These are phyloP conservation scores for Macrobrachium nipponense DNA, from an alignment of 1,140 invertebrate genomes.

Conservation along the genomic window DNA sequence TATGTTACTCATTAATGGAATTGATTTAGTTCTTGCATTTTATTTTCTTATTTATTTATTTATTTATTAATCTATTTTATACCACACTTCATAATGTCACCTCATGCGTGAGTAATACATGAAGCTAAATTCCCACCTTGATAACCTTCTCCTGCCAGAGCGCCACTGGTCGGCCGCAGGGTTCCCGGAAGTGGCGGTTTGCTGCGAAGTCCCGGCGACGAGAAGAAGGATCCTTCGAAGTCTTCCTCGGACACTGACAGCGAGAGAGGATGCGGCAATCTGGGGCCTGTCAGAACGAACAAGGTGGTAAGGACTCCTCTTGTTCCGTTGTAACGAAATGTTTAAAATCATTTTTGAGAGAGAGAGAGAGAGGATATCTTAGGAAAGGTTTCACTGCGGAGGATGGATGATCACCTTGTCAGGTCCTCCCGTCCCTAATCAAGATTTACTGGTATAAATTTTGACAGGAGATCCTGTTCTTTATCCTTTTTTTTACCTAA, in stretches of 20 bases:
- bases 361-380: background rate
- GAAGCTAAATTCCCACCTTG: background rate
- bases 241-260: constrained; percentile 64
- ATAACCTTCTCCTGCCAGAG: constrained; percentile 7
- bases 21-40: no score
- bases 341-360: no score
- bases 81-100: background rate
- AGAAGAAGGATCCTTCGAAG: constrained; percentile 62
- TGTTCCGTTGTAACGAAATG: background rate
- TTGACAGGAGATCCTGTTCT: no score
- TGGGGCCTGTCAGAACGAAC: constrained; percentile 36
- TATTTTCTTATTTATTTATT: no score
- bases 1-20: no score
- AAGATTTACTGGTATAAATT: no score
- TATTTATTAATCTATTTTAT: no score
- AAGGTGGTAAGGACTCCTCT: constrained; percentile 23
- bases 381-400: background rate
- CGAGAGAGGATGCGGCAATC: constrained; percentile 42
- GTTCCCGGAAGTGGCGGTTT: background rate
- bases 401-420: background rate
- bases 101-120: background rate
- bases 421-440: no score
- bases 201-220: constrained; percentile 49
- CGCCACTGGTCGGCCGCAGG: constrained; percentile 46
- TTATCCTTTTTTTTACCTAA: no score